Conservation (phyloP, 2,888 invertebrate genomes). For the Apotomis capreana region DNA sequence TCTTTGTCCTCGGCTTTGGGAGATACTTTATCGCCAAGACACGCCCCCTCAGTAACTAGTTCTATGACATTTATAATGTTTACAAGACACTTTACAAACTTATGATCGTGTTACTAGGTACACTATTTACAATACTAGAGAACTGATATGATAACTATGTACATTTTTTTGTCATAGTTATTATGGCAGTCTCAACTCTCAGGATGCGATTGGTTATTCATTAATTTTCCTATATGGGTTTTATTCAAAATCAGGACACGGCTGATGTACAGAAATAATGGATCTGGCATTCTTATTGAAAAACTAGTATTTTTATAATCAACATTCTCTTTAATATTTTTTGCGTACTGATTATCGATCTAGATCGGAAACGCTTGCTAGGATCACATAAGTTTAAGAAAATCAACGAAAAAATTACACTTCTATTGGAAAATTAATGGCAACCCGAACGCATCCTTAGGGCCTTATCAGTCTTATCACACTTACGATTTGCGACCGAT, state of each 20-base stretch:
- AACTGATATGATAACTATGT: neutral
- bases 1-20: neutral
- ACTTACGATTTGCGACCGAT: no score
- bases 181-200: neutral
- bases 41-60: constrained; percentile 18
- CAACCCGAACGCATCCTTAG: no score
- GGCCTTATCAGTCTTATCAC: no score
- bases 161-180: neutral
- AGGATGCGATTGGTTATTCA: neutral
- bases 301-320: no score
- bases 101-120: constrained; percentile 6
- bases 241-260: no score
- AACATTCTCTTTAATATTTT: no score
- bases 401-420: no score
- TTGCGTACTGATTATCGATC: no score
- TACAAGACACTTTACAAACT: constrained; percentile 27
- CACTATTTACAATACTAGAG: constrained; percentile 28
- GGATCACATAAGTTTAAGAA: no score
- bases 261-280: neutral
- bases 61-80: constrained; percentile 35
- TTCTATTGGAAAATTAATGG: no score
- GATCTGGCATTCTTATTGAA: no score
- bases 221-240: neutral
- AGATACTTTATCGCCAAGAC: constrained; percentile 40
- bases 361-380: no score